A percentile compares a stretch with the other conserved stretches of the same genome.
These are phyloP conservation scores for Pandemis corylana DNA, from an alignment of 2,888 invertebrate genomes.

Conservation along the genomic window DNA sequence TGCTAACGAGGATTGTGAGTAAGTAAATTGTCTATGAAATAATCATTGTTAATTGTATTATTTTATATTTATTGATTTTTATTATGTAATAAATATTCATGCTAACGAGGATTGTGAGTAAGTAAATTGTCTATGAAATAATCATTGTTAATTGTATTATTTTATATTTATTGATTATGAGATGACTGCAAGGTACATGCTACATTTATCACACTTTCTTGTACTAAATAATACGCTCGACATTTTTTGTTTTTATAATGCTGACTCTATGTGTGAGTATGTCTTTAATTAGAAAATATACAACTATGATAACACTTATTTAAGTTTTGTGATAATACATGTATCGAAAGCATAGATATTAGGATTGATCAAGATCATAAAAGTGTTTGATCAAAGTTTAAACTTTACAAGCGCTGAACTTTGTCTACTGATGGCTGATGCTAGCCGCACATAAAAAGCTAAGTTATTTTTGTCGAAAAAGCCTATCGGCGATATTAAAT, in stretches of 20 bases:
- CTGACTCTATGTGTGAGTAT: slow-evolving; percentile 29
- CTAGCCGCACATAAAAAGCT: not conserved
- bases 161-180: not conserved
- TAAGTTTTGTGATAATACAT: not conserved
- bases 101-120: slow-evolving; percentile 38
- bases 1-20: slow-evolving; percentile 38
- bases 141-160: not conserved
- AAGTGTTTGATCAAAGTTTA: not conserved
- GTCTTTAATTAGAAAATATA: slow-evolving; percentile 17
- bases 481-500: slow-evolving; percentile 1
- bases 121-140: slow-evolving; percentile 15
- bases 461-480: slow-evolving; percentile 27
- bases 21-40: slow-evolving; percentile 14
- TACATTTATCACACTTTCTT: slow-evolving; percentile 21
- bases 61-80: slow-evolving; percentile 14
- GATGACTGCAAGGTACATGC: slow-evolving; percentile 18
- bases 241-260: slow-evolving; percentile 25
- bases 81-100: slow-evolving; percentile 23
- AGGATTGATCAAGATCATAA: not conserved
- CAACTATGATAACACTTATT: not conserved
- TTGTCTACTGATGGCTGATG: no score
- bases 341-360: not conserved
- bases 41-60: not conserved
- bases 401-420: not conserved
- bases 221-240: slow-evolving; percentile 29